Evolutionary conservation across 2,888 invertebrate genomes (phyloP), one percentile per base, ranked within the genome.

Genomic region (Cheilosia urbana): DNA sequence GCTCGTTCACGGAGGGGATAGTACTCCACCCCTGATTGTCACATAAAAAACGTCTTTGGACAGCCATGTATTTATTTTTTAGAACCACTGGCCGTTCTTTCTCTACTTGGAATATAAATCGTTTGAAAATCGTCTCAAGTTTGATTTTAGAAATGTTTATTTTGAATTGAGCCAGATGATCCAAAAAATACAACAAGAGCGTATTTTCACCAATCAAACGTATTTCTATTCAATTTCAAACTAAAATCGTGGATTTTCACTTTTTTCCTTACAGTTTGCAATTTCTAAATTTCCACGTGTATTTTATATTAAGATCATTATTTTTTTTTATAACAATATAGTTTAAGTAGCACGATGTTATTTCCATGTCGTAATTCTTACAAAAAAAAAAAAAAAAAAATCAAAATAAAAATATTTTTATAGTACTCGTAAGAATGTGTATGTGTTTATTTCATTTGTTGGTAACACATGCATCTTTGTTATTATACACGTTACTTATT

Each of bases 401-500:
- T 42, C 17, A n/a, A 45, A 45, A 45, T 45, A 45, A 63, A 63
- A 63, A 40, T 66, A 65, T 24, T 51, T 17, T 51, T 49, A 13
- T 49, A 45, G 45, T 45, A 45, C 7, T 15, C 17, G 17, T 49
- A n/a, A 49, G 55, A 21, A 55, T 55, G 55, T 68, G 40, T 27
- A 27, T 66, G 34, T 65, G 9, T 45, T 30, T 55, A n/a, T 47
- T 47, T 47, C 37, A 37, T 34, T 34, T 34, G 34, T 34, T 34
- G 34, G 34, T 37, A 13, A 37, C 13, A 37, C 13, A 37, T 37
- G 37, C 37, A 37, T 37, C 37, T 37, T 37, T 13, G 37, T 47
- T 47, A n/a, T n/a, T 17, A 47, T 47, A 47, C 63, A 49, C 49
- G 49, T 65, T 49, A 49, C 49, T 65, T 49, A 65, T 65, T 49